Evolutionary conservation across 2,113 vertebrate genomes (phyloP), one percentile per base, ranked within the genome.

Genomic region (Platichthys stellatus): DNA sequence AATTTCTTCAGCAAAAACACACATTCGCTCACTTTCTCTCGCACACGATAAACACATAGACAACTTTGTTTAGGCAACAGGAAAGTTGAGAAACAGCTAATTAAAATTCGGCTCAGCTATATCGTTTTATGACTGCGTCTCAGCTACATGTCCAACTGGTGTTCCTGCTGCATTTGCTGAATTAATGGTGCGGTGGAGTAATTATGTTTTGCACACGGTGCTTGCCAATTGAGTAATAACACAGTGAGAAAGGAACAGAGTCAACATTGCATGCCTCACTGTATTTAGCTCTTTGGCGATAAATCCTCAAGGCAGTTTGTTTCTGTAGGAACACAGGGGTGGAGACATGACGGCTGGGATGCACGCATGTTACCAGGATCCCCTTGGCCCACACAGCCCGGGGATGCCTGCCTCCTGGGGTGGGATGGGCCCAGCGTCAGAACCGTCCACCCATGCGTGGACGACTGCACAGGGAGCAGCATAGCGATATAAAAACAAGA

Each of bases 381-480:
- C 64, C 83, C 85, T 63, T 23, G 21, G 82, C 77, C 70, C 57
- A 67, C 58, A 67, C 69, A 51, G 66, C 78, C 63, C 2, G 73
- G 89, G 91, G 85, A 89, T 89, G 81, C 89, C 87, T 88, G 57
- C 77, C 88, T 82, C 43, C 51, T 7, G 35, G 82, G 72, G 66
- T 54, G 82, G 80, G 79, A 82, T 64, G n/a, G 75, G 72, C 74
- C 64, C 72, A 10, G 56, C 26, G 71, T 77, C 51, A n/a, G 83
- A 66, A 80, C 72, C 53, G 74, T 86, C 51, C 79, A 88, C 38
- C 89, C 90, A 88, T 82, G 83, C 88, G 88, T 91, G 92, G 85
- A 92, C 86, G 91, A 82, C 76, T 89, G 91, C 82, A 86, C 81
- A 84, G 72, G 81, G 83, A 87, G 83, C 66, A 82, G 81, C 20